These are phyloP conservation scores for Parthenolecanium corni DNA, from an alignment of 2,888 invertebrate species.

Conservation along the genomic window DNA sequence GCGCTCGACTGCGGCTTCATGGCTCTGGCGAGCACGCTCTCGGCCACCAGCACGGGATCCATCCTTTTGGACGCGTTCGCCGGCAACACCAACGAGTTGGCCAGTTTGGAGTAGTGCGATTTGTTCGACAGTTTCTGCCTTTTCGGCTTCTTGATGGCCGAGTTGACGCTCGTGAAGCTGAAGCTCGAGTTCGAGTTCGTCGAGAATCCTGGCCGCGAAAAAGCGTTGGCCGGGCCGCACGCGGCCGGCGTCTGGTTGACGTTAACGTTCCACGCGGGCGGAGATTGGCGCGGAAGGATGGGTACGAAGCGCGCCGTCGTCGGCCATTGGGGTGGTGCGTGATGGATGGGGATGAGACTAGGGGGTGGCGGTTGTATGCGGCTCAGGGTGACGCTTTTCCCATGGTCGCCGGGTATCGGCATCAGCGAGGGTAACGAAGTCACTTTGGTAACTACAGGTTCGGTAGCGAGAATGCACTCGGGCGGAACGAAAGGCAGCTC, in stretches of 20 bases:
- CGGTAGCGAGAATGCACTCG: neutral
- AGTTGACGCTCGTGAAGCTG: neutral
- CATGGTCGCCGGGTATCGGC: neutral
- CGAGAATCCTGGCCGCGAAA: neutral
- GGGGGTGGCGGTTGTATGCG: slow-evolving; percentile 12
- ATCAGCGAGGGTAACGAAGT: neutral
- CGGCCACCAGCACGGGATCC: neutral
- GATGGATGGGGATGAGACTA: slow-evolving; percentile 8
- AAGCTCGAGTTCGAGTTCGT: neutral
- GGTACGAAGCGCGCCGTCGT: neutral
- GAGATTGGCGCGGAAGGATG: neutral
- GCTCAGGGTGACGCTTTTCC: neutral
- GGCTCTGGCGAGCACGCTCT: neutral
- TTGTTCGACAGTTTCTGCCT: neutral
- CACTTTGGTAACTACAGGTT: neutral
- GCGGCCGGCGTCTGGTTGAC: neutral
- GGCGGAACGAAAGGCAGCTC: neutral
- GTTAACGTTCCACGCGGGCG: neutral
- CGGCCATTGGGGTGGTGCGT: neutral
- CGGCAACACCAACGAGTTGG: slow-evolving; percentile 7
- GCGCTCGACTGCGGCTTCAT: neutral
- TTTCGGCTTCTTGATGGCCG: neutral
- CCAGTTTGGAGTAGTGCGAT: slow-evolving; percentile 3
- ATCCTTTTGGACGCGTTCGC: neutral
- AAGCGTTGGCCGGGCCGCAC: neutral